Conservation (phyloP, 2,888 invertebrate genomes). For the Mayetiola destructor region DNA sequence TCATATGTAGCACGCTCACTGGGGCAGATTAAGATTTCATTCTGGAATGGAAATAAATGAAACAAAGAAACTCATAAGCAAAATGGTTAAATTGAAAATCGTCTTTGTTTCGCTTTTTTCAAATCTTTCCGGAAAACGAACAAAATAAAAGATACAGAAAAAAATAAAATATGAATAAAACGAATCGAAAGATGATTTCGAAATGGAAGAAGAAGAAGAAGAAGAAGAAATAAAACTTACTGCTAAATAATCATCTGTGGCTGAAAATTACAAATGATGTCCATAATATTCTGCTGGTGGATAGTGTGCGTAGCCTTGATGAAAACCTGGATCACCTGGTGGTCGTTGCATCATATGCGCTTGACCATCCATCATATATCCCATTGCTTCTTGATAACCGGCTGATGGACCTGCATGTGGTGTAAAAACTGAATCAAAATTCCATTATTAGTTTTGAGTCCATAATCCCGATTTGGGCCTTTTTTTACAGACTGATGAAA, state of each 20-base stretch:
- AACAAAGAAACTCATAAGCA: no score
- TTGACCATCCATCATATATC: conserved; percentile 96
- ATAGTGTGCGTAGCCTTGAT: conserved; percentile 81
- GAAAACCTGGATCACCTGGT: conserved; percentile 83
- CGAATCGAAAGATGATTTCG: background rate
- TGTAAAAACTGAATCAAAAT: conserved; percentile 53
- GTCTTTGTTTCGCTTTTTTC: no score
- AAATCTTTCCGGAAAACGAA: background rate
- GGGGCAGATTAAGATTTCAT: conserved; percentile 5
- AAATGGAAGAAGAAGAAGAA: background rate
- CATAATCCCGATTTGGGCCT: no score
- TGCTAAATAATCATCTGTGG: background rate
- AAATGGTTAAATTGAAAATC: no score
- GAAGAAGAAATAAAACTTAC: background rate
- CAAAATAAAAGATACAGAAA: background rate
- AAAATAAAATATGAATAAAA: background rate
- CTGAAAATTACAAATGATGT: conserved; percentile 57
- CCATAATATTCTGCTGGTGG: conserved; percentile 87
- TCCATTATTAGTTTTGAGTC: conserved; percentile 18
- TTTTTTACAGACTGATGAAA: background rate
- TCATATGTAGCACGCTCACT: conserved; percentile 4
- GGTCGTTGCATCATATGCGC: conserved; percentile 93
- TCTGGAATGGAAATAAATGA: background rate
- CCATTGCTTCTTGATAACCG: conserved; percentile 91
- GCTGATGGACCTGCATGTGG: conserved; percentile 90